Evolutionary conservation across 1,140 invertebrate species (phyloP), one percentile per base, ranked within the genome.

Genomic region (Agraylea sexmaculata): DNA sequence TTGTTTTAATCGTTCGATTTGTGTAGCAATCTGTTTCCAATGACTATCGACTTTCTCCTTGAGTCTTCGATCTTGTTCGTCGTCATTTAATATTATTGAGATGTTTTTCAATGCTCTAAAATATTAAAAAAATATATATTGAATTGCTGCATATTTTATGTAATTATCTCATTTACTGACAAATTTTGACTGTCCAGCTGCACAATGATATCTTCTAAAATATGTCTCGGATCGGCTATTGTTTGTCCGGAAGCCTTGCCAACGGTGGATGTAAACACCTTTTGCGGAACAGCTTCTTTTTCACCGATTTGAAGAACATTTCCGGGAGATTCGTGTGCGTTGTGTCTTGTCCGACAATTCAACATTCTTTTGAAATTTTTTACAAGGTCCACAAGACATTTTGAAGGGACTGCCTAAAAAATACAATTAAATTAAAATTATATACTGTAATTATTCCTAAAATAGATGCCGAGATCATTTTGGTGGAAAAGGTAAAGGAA

Each of bases 101-200:
- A 67, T 25, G n/a, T 59, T 59, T 54, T 64, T 53, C 0, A 66
- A 45, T 17, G 61, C 58, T 34, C 64, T 67, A 43, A 3, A 12
- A 38, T 21, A 13, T 7, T 23, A 42, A 38, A 39, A 27, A 42
- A 32, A 28, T 7, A 25, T 25, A 25, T 25, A 25, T 25, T 25
- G 23, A 25, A 25, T 25, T 25, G 7, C n/a, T 25, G 7, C 23
- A 25, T 6, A 7, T 25, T 25, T 25, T 6, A 25, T 25, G 7
- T 25, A 41, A 10, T 30, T n/a, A 31, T 19, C 23, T 18, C 6
- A 8, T 15, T 34, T 13, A 56, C 56, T 48, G 53, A 72, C 72
- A 56, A 66, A 49, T 75, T 74, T 55, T 77, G 72, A 34, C 62
- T 57, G 57, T 77, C 75, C 34, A 78, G 54, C 42, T 75, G 68